Evolutionary conservation across 2,888 invertebrate species (phyloP), one percentile per base, ranked within the genome.

Genomic region (Lamellibrachia columna): DNA sequence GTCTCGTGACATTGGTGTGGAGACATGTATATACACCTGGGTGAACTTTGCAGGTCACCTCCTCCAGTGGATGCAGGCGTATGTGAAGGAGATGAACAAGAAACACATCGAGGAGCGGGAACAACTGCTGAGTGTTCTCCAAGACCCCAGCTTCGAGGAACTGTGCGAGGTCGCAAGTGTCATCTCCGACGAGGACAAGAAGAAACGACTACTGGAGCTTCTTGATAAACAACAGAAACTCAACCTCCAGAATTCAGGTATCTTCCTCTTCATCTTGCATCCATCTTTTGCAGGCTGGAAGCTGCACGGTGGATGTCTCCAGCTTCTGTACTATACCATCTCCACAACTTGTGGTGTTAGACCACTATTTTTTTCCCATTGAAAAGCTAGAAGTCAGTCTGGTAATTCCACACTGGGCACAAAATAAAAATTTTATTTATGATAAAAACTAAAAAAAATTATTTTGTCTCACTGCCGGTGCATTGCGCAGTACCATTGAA

Each of bases 141-240:
- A 96, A 93, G 96, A 95, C 91, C 95, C 95, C 52, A 95, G 95
- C 22, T 94, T 96, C 28, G 95, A 95, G 28, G 96, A 96, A 9
- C 95, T 96, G 58, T 93, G 94, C 55, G 95, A 95, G 92, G 95
- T 94, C 3, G 93, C 95, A 7, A 53, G 91, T 11, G 94, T 93
- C 15, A 95, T 96, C 94, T 94, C 95, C 1, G 94, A 94, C n/a
- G 96, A 96, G 75, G 96, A 96, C 53, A 95, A 95, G 94, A 95
- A 95, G 91, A 94, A 95, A 91, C 95, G 96, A 90, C 95, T 97
- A 94, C 95, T 96, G 40, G 96, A 96, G 93, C 95, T 96, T 40
- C 94, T 94, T 90, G 94, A 93, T 53, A 96, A 95, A 93, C 93
- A 94, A 22, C 93, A 94, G 52, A 94, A 94, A 90, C 94, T 96